These are phyloP conservation scores for Marmota monax DNA, from an alignment of 2,113 vertebrate species.

Conservation along the genomic window DNA sequence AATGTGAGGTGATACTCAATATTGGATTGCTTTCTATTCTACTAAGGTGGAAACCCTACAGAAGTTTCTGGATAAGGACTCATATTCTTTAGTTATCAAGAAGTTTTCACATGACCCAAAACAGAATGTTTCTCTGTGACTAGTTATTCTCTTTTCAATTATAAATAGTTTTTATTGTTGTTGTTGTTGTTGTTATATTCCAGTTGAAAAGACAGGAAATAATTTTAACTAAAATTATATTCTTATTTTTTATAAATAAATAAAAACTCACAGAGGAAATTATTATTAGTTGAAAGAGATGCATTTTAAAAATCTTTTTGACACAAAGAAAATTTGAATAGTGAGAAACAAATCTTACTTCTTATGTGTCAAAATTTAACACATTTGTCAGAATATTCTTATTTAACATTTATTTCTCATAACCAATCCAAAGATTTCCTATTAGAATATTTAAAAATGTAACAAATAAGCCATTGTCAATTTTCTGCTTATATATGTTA, in stretches of 20 bases:
- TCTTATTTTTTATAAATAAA: background rate
- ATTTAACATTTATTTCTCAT: background rate
- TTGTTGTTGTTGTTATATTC: background rate
- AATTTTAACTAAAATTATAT: background rate
- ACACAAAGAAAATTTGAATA: background rate
- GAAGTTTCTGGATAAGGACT: background rate
- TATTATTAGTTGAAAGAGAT: background rate
- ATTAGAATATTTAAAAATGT: background rate
- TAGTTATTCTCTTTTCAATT: background rate
- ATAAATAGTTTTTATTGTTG: background rate
- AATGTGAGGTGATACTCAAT: background rate
- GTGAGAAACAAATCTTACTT: background rate
- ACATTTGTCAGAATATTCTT: background rate
- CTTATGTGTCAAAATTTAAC: background rate
- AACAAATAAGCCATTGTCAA: background rate
- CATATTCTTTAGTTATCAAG: background rate
- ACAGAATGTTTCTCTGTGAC: background rate
- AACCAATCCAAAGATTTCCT: background rate
- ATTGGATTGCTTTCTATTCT: background rate
- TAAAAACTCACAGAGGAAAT: background rate
- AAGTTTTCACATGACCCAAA: background rate
- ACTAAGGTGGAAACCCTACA: background rate
- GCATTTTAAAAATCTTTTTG: background rate
- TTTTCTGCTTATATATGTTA: background rate
- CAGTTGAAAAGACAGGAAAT: background rate